Base-by-base conservation (phyloP, 2,888 invertebrate genomes). In the Scaptomyza flava region DNA sequence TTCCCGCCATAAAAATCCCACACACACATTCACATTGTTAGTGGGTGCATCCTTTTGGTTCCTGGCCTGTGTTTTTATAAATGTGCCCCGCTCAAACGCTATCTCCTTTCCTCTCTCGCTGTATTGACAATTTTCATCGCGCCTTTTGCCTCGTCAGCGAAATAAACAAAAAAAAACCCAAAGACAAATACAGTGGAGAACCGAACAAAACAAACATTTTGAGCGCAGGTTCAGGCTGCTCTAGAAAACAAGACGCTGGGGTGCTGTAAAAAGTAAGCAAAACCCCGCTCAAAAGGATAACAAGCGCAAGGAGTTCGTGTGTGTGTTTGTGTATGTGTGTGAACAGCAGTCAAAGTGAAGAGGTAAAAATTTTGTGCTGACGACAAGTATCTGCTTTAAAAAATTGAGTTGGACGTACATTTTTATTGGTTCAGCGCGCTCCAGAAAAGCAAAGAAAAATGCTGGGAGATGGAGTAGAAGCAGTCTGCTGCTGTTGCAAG, bases 361-460 rank as follows among this genome's bases (percentile, higher is more conserved):
- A 89, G 89, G 86, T 86, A 83, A 79, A 58, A 74, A 79, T 74
- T 82, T 83, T 83, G 33, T 85, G 86, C 83, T 87, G 83, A 83
- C 88, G 60, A 72, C 78, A 84, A 77, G 81, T 72, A 87, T 65
- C 61, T 72, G 87, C 81, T 87, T 82, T 75, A 81, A 72, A 80
- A 72, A 78, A 73, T 14, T 66, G 68, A 77, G 77, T 77, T 77
- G 82, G 75, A 67, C 77, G 81, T 76, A 81, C 59, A 83, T 79
- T 90, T 89, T 90, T 90, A 90, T 90, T 89, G 90, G 87, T 87
- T 87, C 79, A 85, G 69, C 78, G 70, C 34, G 51, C 51, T 47
- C 34, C 30, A 77, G 77, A 69, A 51, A 56, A 50, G 7, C 14
- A 14, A 33, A n/a, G 11, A 2, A n/a, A 3, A 17, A 31, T 2